phyloP scores from a whole-genome alignment of 2,113 vertebrate species.

The Pangasianodon gigas region DNA sequence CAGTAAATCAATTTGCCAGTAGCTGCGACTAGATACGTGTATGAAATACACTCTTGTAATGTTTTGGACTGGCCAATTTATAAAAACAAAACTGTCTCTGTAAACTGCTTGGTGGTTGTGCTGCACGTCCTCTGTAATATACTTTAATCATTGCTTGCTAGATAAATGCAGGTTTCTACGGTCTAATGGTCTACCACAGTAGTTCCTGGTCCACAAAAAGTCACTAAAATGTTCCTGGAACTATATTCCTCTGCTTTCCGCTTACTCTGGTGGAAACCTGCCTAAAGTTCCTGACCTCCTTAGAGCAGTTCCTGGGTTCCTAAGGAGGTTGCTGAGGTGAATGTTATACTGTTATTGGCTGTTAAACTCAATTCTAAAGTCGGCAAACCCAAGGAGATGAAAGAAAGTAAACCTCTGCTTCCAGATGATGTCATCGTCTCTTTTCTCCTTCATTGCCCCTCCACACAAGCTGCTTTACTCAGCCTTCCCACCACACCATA shows the following conservation, averaged over 20 bases:
- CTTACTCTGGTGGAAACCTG: not conserved
- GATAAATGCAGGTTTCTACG: not conserved
- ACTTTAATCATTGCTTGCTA: not conserved
- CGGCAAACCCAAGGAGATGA: conserved; percentile 7
- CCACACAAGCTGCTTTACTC: not conserved
- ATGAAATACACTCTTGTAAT: not conserved
- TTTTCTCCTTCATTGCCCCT: not conserved
- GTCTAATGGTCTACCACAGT: not conserved
- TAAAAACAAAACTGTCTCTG: not conserved
- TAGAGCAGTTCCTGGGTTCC: not conserved
- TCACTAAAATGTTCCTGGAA: not conserved
- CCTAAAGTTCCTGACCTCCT: not conserved
- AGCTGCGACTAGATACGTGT: not conserved
- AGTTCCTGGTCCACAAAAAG: not conserved
- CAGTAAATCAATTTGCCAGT: not conserved
- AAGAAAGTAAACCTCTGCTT: not conserved
- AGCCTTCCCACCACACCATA: not conserved
- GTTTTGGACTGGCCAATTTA: not conserved
- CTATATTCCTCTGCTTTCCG: not conserved
- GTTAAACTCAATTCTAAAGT: not conserved
- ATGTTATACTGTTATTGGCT: not conserved
- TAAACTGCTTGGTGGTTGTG: not conserved
- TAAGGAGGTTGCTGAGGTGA: not conserved
- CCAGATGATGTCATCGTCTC: conserved; percentile 4
- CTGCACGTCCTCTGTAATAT: not conserved